phyloP scores from a whole-genome alignment of 2,113 vertebrate species.

The Baryphthengus martii region DNA sequence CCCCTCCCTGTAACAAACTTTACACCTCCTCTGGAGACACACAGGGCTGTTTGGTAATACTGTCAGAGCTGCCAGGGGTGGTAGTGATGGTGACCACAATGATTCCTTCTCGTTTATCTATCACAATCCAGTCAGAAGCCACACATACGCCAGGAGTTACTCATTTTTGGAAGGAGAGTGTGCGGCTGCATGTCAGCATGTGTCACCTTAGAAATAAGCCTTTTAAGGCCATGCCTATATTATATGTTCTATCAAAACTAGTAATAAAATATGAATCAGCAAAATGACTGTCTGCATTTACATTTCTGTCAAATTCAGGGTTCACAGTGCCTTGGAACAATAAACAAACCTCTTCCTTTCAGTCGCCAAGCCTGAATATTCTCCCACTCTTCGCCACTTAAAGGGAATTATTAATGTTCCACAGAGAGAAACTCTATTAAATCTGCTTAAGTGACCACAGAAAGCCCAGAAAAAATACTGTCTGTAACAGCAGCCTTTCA shows the following conservation, averaged over 20 bases:
- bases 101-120: background rate
- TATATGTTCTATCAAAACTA: background rate
- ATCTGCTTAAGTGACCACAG: background rate
- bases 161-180: background rate
- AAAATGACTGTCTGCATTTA: background rate
- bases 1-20: background rate
- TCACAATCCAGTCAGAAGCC: background rate
- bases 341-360: slow-evolving; percentile 38
- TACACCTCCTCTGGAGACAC: background rate
- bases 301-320: background rate
- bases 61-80: background rate
- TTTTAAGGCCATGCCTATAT: background rate
- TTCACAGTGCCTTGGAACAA: slow-evolving; percentile 19
- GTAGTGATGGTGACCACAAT: background rate
- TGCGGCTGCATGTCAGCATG: slow-evolving; percentile 16
- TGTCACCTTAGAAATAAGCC: slow-evolving; percentile 1
- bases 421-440: background rate
- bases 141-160: background rate
- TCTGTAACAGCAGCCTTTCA: background rate
- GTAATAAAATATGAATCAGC: slow-evolving; percentile 38
- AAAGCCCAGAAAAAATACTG: background rate
- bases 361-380: background rate
- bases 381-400: background rate
- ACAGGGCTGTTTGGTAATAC: background rate
- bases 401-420: background rate